These are phyloP conservation scores for Botia almorhae DNA, from an alignment of 2,797 vertebrate genomes.

Conservation along the genomic window DNA sequence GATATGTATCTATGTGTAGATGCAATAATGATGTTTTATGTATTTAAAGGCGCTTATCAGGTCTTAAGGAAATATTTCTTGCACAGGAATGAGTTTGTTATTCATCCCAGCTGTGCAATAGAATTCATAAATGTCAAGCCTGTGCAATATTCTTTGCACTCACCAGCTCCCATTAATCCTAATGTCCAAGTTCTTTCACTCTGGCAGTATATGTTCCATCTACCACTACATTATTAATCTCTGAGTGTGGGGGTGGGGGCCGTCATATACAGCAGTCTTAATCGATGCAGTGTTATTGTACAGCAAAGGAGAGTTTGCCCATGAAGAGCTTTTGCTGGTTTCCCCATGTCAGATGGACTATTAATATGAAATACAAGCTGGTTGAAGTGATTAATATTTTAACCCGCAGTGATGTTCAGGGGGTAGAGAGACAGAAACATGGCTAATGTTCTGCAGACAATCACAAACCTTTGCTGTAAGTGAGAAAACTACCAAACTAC, in stretches of 20 bases:
- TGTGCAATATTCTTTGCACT: conserved; percentile 53
- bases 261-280: conserved; percentile 58
- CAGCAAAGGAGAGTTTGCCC: conserved; percentile 41
- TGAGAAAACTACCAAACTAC: conserved; percentile 22
- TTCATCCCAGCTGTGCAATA: conserved; percentile 56
- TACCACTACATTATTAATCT: conserved; percentile 58
- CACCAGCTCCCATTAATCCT: conserved; percentile 58
- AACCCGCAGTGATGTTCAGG: conserved; percentile 50
- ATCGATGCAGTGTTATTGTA: conserved; percentile 56
- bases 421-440: conserved; percentile 32
- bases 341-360: conserved; percentile 57
- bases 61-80: conserved; percentile 16
- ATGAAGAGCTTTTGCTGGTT: conserved; percentile 51
- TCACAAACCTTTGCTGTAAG: conserved; percentile 26
- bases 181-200: conserved; percentile 50
- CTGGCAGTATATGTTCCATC: conserved; percentile 44
- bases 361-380: conserved; percentile 62
- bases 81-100: conserved; percentile 36
- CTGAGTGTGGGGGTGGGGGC: background rate
- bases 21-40: background rate
- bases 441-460: conserved; percentile 37
- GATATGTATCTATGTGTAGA: background rate
- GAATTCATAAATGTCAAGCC: conserved; percentile 16
- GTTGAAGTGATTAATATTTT: conserved; percentile 53
- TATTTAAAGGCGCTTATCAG: conserved; percentile 12